These are phyloP conservation scores for Steatocranus sp. DNA, from an alignment of 2,797 vertebrate genomes.

Conservation along the genomic window DNA sequence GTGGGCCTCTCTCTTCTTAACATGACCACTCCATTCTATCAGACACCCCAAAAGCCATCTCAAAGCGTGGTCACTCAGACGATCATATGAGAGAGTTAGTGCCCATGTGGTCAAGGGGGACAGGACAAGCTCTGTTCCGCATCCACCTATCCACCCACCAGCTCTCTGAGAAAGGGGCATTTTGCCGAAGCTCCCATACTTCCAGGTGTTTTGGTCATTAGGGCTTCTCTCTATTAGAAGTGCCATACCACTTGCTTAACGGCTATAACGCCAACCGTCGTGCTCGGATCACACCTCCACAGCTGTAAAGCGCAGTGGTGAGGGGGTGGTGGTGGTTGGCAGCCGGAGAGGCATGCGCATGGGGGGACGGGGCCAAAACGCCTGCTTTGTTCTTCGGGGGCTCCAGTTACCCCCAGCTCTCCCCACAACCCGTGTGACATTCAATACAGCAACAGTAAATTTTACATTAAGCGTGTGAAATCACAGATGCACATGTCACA, in stretches of 20 bases:
- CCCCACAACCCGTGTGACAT: constrained; percentile 75
- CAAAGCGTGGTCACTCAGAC: constrained; percentile 21
- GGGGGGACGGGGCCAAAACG: constrained; percentile 77
- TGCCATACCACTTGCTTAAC: constrained; percentile 65
- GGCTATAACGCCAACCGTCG: constrained; percentile 68
- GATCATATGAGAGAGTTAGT: constrained; percentile 1
- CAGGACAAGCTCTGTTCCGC: not conserved
- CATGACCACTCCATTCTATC: constrained; percentile 42
- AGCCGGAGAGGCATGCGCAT: constrained; percentile 74
- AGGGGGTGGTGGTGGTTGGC: constrained; percentile 51
- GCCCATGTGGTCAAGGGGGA: constrained; percentile 1
- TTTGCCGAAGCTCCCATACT: constrained; percentile 23
- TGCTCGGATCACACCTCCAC: constrained; percentile 84
- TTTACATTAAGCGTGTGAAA: constrained; percentile 86
- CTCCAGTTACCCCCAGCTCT: constrained; percentile 83
- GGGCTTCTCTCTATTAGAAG: constrained; percentile 56
- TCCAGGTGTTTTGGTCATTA: constrained; percentile 82
- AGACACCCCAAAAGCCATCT: constrained; percentile 15
- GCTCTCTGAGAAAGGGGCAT: constrained; percentile 51
- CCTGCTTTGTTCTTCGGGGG: constrained; percentile 81
- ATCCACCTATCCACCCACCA: constrained; percentile 1
- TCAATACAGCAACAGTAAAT: constrained; percentile 84
- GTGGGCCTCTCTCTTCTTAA: constrained; percentile 58
- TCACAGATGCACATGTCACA: constrained; percentile 87
- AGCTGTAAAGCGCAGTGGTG: constrained; percentile 78